Percentiles rank a stretch among this genome's conserved stretches.
Evolutionary conservation across 1,140 invertebrate genomes (phyloP).

Genomic region (Matsumurasca onukii): DNA sequence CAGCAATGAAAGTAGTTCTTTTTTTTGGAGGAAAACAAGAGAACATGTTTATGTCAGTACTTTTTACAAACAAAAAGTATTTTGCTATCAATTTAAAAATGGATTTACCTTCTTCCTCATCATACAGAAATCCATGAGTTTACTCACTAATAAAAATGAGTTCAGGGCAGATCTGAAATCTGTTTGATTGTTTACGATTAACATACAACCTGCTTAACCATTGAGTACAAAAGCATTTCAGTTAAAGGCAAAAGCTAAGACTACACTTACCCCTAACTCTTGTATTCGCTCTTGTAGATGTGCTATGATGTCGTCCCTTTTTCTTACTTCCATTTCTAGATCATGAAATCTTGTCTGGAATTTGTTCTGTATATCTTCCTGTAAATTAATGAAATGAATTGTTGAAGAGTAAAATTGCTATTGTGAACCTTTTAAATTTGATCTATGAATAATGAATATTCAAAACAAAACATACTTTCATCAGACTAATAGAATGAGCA

Average conservation of each 20-base stretch:
- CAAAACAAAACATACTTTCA: background rate
- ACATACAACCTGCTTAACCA: too few species aligned
- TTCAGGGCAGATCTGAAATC: background rate
- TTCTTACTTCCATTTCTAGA: constrained; percentile 72
- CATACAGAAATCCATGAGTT: too few species aligned
- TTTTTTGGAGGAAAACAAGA: too few species aligned
- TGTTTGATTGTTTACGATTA: constrained; percentile 31
- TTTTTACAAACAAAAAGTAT: too few species aligned
- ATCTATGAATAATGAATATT: background rate
- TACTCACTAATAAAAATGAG: background rate
- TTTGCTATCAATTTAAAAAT: too few species aligned
- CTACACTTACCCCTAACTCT: constrained; percentile 57
- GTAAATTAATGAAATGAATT: constrained; percentile 38
- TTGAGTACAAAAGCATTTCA: too few species aligned
- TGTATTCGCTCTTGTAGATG: constrained; percentile 70
- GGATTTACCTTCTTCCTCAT: too few species aligned
- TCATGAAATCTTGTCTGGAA: constrained; percentile 63
- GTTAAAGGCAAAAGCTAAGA: background rate
- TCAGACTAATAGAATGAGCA: background rate
- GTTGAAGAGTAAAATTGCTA: background rate
- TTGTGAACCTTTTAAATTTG: background rate
- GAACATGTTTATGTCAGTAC: too few species aligned
- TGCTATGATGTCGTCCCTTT: constrained; percentile 73
- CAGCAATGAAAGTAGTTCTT: too few species aligned
- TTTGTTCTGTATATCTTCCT: constrained; percentile 55